Percentiles rank a stretch among this genome's conserved stretches.
These are phyloP conservation scores for Caenorhabditis drosophilae DNA, from an alignment of 2,888 invertebrate species.

Conservation along the genomic window DNA sequence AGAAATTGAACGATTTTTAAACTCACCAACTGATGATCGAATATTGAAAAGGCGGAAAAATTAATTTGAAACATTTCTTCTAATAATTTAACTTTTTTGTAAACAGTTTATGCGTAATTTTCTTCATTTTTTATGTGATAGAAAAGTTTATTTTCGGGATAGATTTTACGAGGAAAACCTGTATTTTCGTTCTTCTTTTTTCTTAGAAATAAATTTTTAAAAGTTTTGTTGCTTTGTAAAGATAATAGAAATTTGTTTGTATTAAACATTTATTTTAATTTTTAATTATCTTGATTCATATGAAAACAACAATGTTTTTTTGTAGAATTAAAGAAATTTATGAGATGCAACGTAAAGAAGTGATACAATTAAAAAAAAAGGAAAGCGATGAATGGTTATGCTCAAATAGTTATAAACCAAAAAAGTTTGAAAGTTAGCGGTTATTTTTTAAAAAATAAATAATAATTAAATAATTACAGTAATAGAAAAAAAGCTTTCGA, in stretches of 20 bases:
- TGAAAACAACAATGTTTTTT: too few relatives aligned
- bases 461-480: background rate
- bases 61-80: constrained; percentile 11
- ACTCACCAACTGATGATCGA: constrained; percentile 5
- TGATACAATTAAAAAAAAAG: too few relatives aligned
- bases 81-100: background rate
- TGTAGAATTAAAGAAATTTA: too few relatives aligned
- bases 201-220: too few relatives aligned
- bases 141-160: too few relatives aligned
- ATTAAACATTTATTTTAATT: too few relatives aligned
- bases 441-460: background rate
- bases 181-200: too few relatives aligned
- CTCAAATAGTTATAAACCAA: constrained; percentile 25
- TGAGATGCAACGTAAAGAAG: too few relatives aligned
- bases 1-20: constrained; percentile 3
- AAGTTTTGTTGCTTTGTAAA: background rate
- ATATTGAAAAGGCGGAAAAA: constrained; percentile 29
- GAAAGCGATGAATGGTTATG: constrained; percentile 38
- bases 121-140: too few relatives aligned
- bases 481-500: background rate
- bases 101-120: background rate
- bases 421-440: constrained; percentile 12
- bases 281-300: too few relatives aligned
- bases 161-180: too few relatives aligned
- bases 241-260: too few relatives aligned